phyloP scores from a whole-genome alignment of 2,113 vertebrate species.

The Hydropotes inermis region DNA sequence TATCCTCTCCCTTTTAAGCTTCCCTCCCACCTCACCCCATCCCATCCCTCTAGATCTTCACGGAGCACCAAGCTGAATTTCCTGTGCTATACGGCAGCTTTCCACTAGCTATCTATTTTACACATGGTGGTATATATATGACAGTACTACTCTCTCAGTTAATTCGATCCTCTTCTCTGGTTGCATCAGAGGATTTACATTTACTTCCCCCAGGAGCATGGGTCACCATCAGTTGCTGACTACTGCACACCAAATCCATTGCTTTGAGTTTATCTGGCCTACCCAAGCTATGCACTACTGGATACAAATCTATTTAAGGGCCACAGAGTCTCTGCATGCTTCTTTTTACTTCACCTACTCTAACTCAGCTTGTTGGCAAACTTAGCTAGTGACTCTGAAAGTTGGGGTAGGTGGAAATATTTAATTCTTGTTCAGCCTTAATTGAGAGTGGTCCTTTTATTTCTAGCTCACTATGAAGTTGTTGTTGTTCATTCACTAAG shows the following conservation, averaged over 20 bases:
- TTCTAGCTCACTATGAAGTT: neutral
- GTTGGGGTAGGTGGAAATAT: neutral
- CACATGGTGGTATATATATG: neutral
- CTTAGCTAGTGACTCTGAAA: neutral
- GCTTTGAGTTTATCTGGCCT: neutral
- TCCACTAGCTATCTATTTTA: neutral
- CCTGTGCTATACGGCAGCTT: neutral
- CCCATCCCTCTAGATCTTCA: neutral
- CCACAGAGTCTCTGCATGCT: neutral
- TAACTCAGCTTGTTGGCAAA: neutral
- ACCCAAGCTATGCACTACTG: neutral
- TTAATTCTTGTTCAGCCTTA: neutral
- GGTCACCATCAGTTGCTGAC: neutral
- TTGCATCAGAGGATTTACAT: neutral
- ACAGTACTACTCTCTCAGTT: neutral
- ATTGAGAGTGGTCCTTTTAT: neutral
- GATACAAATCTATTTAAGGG: neutral
- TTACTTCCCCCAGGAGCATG: neutral
- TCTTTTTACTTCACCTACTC: neutral
- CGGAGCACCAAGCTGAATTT: neutral
- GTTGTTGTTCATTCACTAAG: neutral
- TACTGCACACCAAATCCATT: neutral
- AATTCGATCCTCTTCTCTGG: neutral
- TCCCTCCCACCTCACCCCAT: neutral
- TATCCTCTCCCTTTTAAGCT: neutral